phyloP scores from a whole-genome alignment of 1,140 invertebrate genomes.

The Caenorhabditis tropicalis region DNA sequence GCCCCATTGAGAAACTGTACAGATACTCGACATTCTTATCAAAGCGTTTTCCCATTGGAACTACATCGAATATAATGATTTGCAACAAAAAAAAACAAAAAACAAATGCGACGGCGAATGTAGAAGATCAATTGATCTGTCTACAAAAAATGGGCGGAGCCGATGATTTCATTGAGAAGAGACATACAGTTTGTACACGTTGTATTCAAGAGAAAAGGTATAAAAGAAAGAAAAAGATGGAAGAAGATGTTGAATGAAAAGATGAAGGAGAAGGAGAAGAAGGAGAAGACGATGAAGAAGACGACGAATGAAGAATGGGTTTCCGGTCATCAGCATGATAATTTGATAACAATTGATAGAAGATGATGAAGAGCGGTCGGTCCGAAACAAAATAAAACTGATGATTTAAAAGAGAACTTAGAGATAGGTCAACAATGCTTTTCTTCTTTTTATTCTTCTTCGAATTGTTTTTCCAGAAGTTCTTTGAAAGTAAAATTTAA shows the following conservation, averaged over 20 bases:
- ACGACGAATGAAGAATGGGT: slow-evolving; percentile 11
- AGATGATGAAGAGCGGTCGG: background rate
- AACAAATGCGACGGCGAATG: background rate
- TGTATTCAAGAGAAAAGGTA: background rate
- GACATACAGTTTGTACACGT: background rate
- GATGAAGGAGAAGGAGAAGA: background rate
- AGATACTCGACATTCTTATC: no score
- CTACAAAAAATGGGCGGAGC: slow-evolving; percentile 1
- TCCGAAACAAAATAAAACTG: background rate
- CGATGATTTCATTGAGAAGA: background rate
- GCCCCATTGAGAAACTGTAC: background rate
- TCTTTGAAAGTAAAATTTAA: no score
- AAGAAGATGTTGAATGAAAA: background rate
- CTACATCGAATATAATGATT: background rate
- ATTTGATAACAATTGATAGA: slow-evolving; percentile 33
- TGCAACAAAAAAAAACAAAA: background rate
- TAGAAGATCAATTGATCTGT: background rate
- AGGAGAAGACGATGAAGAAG: background rate
- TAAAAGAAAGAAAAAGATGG: background rate
- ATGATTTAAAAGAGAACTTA: background rate
- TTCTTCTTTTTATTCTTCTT: no score
- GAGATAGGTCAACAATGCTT: background rate
- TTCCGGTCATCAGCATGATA: slow-evolving; percentile 32
- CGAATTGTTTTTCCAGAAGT: no score
- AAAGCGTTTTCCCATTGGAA: background rate